Evolutionary conservation across 2,113 vertebrate genomes (phyloP), one percentile per base, ranked within the genome.

Genomic region (Silurus glanis): DNA sequence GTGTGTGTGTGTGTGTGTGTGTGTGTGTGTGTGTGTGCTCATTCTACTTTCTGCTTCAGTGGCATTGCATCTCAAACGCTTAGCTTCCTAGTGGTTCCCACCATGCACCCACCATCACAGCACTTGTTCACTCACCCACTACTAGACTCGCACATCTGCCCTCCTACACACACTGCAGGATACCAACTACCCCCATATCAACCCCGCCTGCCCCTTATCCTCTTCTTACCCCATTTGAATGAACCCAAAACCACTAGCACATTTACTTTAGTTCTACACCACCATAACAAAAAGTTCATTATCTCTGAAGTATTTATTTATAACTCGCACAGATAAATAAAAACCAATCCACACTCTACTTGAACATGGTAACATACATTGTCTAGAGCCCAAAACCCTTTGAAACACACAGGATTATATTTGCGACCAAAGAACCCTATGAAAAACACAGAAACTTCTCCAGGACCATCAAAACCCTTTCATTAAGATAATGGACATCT

Each of bases 41-140:
- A 64, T 55, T 83, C 92, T 92, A 90, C 90, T 92, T 94, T 94
- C 93, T 92, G 92, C 94, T 93, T 93, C 92, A 91, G 88, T 92
- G 91, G 83, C 92, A 91, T 90, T 86, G 91, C 92, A 94, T 94
- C 94, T 94, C 91, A 95, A 93, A 91, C 90, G 90, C 91, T 94
- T 89, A 89, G 88, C 83, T 86, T 74, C 87, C 90, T 88, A 87
- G 56, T 2, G 72, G 86, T 88, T 74, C 51, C 10, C 85, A 81
- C 78, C 25, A 53, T 55, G 14, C 16, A 14, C 2, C 55, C 12
- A 72, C 90, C 86, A 90, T 89, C 92, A 91, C 92, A 91, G 87
- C 87, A 88, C 89, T 89, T 84, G 86, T 84, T 93, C 91, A 92
- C 47, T 83, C 64, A 21, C 74, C 66, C 28, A 80, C 25, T 25